These are phyloP conservation scores for Megaptera novaeangliae DNA, from an alignment of 2,113 vertebrate species.

Conservation along the genomic window DNA sequence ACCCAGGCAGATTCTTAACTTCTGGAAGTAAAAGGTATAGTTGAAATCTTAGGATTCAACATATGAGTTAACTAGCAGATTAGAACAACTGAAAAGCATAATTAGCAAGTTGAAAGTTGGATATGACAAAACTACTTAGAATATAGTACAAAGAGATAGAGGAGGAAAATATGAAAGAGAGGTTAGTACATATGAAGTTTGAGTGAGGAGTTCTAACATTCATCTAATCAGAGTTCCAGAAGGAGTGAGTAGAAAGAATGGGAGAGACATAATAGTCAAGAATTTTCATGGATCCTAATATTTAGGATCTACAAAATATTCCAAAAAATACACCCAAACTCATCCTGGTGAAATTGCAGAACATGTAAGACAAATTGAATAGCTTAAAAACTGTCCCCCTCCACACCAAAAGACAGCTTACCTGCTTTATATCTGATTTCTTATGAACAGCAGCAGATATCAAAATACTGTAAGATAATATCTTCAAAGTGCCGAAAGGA, in stretches of 20 bases:
- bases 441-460: not conserved
- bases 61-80: not conserved
- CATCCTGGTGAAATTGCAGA: not conserved
- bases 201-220: not conserved
- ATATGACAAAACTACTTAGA: not conserved
- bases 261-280: not conserved
- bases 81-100: not conserved
- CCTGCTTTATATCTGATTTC: not conserved
- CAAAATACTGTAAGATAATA: not conserved
- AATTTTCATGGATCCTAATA: not conserved
- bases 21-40: not conserved
- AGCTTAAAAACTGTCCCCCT: not conserved
- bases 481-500: not conserved
- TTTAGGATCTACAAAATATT: not conserved
- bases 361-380: not conserved
- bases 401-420: not conserved
- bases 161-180: not conserved
- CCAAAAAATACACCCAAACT: not conserved
- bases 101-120: not conserved
- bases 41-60: not conserved
- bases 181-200: not conserved
- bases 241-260: not conserved
- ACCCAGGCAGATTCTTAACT: not conserved
- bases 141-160: not conserved
- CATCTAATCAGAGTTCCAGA: not conserved